These are phyloP conservation scores for Hedya salicella DNA, from an alignment of 2,888 invertebrate genomes.

Conservation along the genomic window DNA sequence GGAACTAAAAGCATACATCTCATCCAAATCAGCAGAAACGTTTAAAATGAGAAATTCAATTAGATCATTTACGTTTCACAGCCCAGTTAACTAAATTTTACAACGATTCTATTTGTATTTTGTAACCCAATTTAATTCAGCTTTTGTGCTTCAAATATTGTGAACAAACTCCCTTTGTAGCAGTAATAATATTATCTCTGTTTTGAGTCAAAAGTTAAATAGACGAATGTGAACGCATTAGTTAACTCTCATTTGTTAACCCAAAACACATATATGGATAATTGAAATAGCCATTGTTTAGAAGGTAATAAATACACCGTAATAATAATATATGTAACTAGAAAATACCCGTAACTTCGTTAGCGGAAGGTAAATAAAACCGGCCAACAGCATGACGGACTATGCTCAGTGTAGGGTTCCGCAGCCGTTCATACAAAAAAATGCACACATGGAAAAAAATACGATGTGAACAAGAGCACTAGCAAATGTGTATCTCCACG, in stretches of 20 bases:
- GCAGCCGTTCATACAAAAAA: too few relatives aligned
- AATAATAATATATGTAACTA: too few relatives aligned
- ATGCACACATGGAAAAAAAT: too few relatives aligned
- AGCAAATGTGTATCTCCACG: too few relatives aligned
- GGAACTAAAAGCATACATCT: too few relatives aligned
- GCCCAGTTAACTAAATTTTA: background rate
- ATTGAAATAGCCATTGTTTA: background rate
- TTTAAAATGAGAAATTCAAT: background rate
- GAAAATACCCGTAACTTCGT: too few relatives aligned
- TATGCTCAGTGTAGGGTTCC: too few relatives aligned
- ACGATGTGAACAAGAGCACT: too few relatives aligned
- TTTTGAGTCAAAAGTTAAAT: background rate
- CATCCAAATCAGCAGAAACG: background rate
- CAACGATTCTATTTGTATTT: background rate
- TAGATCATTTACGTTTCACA: background rate
- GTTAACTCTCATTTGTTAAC: background rate
- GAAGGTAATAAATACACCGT: too few relatives aligned
- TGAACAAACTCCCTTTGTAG: background rate
- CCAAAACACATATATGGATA: background rate
- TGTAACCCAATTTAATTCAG: background rate
- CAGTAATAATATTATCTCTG: background rate
- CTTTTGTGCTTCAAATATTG: constrained; percentile 1
- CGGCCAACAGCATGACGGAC: too few relatives aligned
- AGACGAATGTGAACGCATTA: background rate
- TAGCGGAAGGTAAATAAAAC: too few relatives aligned